Percentiles rank a stretch among this genome's conserved stretches.
These are phyloP conservation scores for Tupaia tana DNA, from an alignment of 2,113 vertebrate species.

Conservation along the genomic window DNA sequence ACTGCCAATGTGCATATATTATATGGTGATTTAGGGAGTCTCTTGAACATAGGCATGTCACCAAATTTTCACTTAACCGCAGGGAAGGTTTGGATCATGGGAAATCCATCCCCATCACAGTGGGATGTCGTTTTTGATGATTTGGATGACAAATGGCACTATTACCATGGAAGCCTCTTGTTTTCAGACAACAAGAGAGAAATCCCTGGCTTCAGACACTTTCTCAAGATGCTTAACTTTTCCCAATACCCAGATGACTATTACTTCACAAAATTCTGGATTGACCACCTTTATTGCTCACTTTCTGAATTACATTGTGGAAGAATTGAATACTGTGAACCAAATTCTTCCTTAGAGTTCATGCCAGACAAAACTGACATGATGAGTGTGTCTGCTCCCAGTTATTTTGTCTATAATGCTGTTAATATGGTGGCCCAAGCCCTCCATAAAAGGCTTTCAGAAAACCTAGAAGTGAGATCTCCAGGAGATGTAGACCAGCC, in stretches of 20 bases:
- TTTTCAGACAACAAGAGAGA: background rate
- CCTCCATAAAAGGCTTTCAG: too few species aligned
- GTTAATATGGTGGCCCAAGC: too few species aligned
- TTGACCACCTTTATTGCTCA: background rate
- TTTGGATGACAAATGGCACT: too few species aligned
- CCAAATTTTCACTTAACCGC: background rate
- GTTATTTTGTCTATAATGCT: too few species aligned
- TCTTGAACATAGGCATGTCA: background rate
- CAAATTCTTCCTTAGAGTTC: too few species aligned
- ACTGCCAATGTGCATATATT: background rate
- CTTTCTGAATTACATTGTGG: background rate
- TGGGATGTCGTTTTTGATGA: background rate
- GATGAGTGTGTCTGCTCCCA: too few species aligned
- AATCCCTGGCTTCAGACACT: background rate
- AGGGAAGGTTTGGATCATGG: constrained; percentile 42
- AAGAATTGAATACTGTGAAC: too few species aligned
- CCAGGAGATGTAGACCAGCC: too few species aligned
- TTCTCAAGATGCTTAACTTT: background rate
- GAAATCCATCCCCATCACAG: background rate
- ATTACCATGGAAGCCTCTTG: background rate
- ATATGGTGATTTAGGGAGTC: background rate
- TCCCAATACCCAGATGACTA: background rate
- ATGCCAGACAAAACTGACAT: too few species aligned
- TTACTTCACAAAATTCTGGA: background rate
- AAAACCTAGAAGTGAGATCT: too few species aligned